Conservation (phyloP, 2,113 vertebrate genomes). For the Nibea coibor region DNA sequence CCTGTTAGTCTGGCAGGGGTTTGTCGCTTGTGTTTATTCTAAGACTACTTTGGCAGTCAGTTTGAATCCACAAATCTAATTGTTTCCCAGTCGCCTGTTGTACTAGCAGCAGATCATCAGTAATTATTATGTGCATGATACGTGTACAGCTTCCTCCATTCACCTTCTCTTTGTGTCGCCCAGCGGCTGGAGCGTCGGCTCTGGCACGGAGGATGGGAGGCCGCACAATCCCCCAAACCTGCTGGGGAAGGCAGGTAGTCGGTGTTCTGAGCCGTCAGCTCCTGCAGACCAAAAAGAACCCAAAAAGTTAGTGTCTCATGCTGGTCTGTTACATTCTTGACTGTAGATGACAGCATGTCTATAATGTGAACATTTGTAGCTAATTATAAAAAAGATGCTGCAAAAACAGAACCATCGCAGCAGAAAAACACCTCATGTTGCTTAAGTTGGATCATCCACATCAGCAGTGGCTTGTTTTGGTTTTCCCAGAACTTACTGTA, state of each 20-base stretch:
- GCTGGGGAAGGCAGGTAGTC: constrained; percentile 45
- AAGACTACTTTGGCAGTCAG: too few species aligned
- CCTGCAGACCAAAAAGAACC: constrained; percentile 44
- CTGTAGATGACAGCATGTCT: background rate
- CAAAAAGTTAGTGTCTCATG: background rate
- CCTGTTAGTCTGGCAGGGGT: background rate
- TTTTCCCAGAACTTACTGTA: background rate
- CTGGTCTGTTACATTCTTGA: background rate
- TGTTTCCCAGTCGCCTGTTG: background rate
- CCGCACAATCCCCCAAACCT: constrained; percentile 48
- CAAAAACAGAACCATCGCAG: background rate
- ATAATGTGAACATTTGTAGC: background rate
- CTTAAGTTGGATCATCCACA: background rate
- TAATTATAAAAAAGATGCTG: background rate
- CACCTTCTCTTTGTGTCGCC: constrained; percentile 64
- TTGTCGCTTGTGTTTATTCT: too few species aligned
- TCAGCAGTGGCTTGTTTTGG: background rate
- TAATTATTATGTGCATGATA: background rate
- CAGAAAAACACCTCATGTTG: background rate
- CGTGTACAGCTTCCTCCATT: background rate
- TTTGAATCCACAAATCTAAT: background rate
- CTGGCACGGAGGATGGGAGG: constrained; percentile 58
- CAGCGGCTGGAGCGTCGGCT: constrained; percentile 58
- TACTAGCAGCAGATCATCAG: background rate
- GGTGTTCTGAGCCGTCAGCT: constrained; percentile 45